Evolutionary conservation across 2,888 invertebrate species (phyloP), one percentile per base, ranked within the genome.

Genomic region (Drosophila cracens): DNA sequence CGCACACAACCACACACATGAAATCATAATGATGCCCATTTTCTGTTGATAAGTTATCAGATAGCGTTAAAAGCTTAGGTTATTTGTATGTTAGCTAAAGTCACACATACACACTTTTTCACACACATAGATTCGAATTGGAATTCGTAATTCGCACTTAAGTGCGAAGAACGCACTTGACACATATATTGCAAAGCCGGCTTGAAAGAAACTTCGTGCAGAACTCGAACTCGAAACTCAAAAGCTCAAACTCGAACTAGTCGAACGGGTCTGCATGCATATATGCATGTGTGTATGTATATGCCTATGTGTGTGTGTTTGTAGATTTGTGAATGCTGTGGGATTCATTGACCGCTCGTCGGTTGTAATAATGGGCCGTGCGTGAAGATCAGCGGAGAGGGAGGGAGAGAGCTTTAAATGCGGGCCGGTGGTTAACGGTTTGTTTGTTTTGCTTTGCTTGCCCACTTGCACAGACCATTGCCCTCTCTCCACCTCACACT

Each of bases 141-240:
- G 58, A 64, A 74, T 69, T 77, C 58, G 36, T 56, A 70, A 54
- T 57, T 62, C 51, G 56, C 63, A 27, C 27, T 64, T 54, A 57
- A 51, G 52, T 64, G 77, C 65, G 68, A 77, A 63, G 65, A 77
- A 69, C 64, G 70, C 78, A 76, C 87, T 89, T 85, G 87, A 89
- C 85, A 85, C 84, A 85, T 76, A 83, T 85, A 83, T 89, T 73
- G 36, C 46, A 46, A 62, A 69, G 77, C 79, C 65, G 81, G 77
- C 59, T 57, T 54, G 34, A 72, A 66, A 62, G 27, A 66, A 79
- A 36, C 49, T 70, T 54, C 43, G 68, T 58, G 29, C 48, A 70
- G 63, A 83, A 75, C 67, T 83, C 64, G 67, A 63, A 64, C 64
- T 70, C 31, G 38, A 51, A 66, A 21, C 46, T 25, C 46, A 46